A percentile compares a stretch with the other conserved stretches of the same genome.
Evolutionary conservation across 2,888 invertebrate species (phyloP).

Genomic region (Eupithecia insigniata): DNA sequence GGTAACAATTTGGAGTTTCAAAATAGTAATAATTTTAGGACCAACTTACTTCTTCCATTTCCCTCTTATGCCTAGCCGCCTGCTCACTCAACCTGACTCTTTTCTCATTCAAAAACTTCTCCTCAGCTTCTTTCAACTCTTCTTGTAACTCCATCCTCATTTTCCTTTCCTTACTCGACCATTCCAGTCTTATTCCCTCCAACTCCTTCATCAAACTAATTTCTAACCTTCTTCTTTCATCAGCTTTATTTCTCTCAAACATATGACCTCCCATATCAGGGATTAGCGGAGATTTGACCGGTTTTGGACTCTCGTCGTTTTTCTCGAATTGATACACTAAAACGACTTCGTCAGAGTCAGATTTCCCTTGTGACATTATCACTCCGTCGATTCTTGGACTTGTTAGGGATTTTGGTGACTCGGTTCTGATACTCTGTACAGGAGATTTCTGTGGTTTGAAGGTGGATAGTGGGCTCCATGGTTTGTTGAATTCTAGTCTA

Average conservation of each 20-base stretch:
- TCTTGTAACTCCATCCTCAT: conserved; percentile 81
- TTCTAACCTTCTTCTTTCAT: conserved; percentile 74
- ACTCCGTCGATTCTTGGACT: conserved; percentile 78
- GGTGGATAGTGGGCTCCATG: conserved; percentile 71
- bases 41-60: conserved; percentile 72
- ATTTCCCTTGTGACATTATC: conserved; percentile 77
- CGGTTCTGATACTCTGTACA: conserved; percentile 59
- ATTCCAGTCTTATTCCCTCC: conserved; percentile 82
- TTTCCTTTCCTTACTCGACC: conserved; percentile 83
- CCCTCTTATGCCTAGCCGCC: conserved; percentile 73
- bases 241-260: conserved; percentile 73
- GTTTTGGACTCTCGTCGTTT: conserved; percentile 65
- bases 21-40: neutral
- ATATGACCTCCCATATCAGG: conserved; percentile 75
- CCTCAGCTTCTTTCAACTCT: conserved; percentile 80
- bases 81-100: conserved; percentile 73
- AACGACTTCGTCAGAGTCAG: conserved; percentile 74
- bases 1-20: neutral
- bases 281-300: conserved; percentile 69
- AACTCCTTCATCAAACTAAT: conserved; percentile 79
- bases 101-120: conserved; percentile 73
- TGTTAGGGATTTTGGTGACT: conserved; percentile 66
- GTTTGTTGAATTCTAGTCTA: conserved; percentile 63
- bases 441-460: conserved; percentile 70
- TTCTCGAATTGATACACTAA: conserved; percentile 79